phyloP scores from a whole-genome alignment of 2,888 invertebrate genomes.

The Bembecia ichneumoniformis region DNA sequence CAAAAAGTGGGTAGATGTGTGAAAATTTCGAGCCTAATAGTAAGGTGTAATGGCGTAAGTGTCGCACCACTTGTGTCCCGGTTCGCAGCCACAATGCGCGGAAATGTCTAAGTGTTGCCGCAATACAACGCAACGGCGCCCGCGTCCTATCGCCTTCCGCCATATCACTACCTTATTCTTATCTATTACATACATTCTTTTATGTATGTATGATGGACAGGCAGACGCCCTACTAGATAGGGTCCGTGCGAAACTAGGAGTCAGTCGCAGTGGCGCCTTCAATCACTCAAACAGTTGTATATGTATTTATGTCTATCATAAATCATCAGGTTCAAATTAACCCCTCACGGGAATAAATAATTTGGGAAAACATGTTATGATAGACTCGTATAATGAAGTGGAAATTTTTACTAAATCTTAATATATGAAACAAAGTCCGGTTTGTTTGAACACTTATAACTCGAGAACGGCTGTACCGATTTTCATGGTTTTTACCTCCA shows the following conservation, averaged over 20 bases:
- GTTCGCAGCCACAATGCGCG: conserved; percentile 48
- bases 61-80: conserved; percentile 29
- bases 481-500: too few relatives aligned
- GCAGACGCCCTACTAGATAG: background rate
- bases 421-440: too few relatives aligned
- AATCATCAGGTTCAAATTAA: too few relatives aligned
- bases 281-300: too few relatives aligned
- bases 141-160: conserved; percentile 27
- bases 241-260: background rate
- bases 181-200: background rate
- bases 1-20: conserved; percentile 7
- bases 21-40: conserved; percentile 5
- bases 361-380: too few relatives aligned
- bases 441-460: too few relatives aligned
- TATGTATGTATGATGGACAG: background rate
- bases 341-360: too few relatives aligned
- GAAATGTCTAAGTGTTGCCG: conserved; percentile 31
- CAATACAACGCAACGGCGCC: conserved; percentile 7
- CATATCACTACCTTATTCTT: conserved; percentile 21
- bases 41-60: conserved; percentile 8
- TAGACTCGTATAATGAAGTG: too few relatives aligned
- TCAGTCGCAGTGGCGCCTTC: background rate
- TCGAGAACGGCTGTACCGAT: too few relatives aligned
- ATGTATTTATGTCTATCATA: too few relatives aligned
- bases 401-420: too few relatives aligned